Evolutionary conservation across 2,797 vertebrate genomes (phyloP).

Genomic region (Pelochelys cantorii): DNA sequence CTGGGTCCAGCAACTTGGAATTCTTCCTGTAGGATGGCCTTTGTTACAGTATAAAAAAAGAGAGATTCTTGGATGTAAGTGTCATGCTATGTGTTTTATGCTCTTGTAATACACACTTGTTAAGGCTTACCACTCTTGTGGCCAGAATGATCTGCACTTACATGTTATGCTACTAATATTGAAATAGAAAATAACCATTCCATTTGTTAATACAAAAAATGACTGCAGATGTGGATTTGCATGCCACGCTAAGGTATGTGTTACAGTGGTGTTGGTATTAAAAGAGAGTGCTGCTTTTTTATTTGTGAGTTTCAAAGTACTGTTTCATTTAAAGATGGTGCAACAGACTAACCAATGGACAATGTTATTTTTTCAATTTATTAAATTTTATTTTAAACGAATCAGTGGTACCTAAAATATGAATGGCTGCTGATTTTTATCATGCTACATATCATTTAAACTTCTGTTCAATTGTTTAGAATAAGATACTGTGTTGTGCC

Average conservation of each 20-base stretch:
- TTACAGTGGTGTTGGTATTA: constrained; percentile 78
- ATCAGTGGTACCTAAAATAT: constrained; percentile 56
- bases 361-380: constrained; percentile 47
- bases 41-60: constrained; percentile 65
- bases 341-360: constrained; percentile 55
- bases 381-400: constrained; percentile 47
- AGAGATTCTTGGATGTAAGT: constrained; percentile 58
- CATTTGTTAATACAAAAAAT: constrained; percentile 74
- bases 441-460: constrained; percentile 68
- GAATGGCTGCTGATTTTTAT: constrained; percentile 58
- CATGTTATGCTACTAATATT: constrained; percentile 77
- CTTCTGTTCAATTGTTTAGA: constrained; percentile 72
- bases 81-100: constrained; percentile 65
- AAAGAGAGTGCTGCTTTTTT: constrained; percentile 77
- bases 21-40: constrained; percentile 53
- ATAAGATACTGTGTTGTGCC: constrained; percentile 70
- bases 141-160: constrained; percentile 72
- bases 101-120: constrained; percentile 60
- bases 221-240: constrained; percentile 73
- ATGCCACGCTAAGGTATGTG: constrained; percentile 76
- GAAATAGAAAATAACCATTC: constrained; percentile 71
- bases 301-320: constrained; percentile 74
- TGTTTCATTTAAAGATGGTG: constrained; percentile 73
- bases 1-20: constrained; percentile 17
- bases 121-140: constrained; percentile 63